Base-by-base conservation (phyloP, 1,140 invertebrate species). In the Leptinotarsa lineolata region DNA sequence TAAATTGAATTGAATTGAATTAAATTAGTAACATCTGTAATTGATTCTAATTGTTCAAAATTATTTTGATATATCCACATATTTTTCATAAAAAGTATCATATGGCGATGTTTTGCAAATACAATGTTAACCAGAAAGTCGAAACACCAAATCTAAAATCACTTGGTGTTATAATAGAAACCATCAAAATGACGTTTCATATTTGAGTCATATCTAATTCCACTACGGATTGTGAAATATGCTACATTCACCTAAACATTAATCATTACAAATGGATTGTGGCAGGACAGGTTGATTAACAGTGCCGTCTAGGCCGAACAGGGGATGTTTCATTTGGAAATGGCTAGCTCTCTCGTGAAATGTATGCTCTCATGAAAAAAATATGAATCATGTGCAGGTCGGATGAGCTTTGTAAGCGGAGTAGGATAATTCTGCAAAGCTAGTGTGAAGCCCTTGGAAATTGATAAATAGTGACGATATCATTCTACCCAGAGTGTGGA, bases 241-340 rank as follows among this genome's bases (percentile, higher is more conserved):
- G 64, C 64, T 66, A 44, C 64, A 3, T 66, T 39, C 30, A 66
- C 39, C 64, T 18, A 11, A 13, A 44, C 30, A 66, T 66, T 46
- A 66, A 66, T 66, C 64, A 66, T 44, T 16, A 39, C 64, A 66
- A 66, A 66, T 66, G 64, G 64, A 66, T 66, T 66, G 22, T 39
- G 15, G 39, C 48, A 11, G 39, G 64, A 66, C 64, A 66, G 64
- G 15, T 44, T 66, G 64, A 66, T 66, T 66, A 66, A 66, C 22
- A 39, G 64, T 66, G 39, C 15, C 39, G 30, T 44, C 22, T 44
- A 54, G 64, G 15, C 30, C 64, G 30, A 24, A 66, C 22, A n/a
- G 30, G 15, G 39, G 18, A 66, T 66, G 64, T 39, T 66, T 39
- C 64, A 66, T 66, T 66, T 66, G 24, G 22, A 66, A 39, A 39